phyloP scores from a whole-genome alignment of 2,888 invertebrate genomes.

The Drosophila neoperkinsi region DNA sequence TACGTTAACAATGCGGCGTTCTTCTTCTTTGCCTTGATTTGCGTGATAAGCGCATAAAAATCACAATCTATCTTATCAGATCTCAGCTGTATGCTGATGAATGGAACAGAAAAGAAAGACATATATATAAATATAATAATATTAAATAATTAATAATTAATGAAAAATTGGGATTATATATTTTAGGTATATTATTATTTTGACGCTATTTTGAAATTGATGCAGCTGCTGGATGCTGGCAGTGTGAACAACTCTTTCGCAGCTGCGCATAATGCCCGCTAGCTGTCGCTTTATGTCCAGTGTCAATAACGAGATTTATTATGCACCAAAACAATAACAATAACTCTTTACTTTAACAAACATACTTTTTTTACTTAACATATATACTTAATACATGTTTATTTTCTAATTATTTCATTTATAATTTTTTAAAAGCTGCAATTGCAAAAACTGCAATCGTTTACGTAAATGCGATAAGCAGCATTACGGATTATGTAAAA shows the following conservation, averaged over 20 bases:
- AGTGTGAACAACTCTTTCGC: not conserved
- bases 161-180: not conserved
- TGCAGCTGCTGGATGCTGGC: not conserved
- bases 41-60: conserved; percentile 49
- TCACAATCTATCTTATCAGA: conserved; percentile 9
- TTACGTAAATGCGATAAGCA: not conserved
- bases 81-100: not conserved
- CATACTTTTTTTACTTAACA: not conserved
- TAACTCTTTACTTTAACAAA: not conserved
- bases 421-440: not conserved
- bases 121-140: not conserved
- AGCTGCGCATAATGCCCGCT: not conserved
- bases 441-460: not conserved
- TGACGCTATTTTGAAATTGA: not conserved
- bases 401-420: not conserved
- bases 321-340: not conserved
- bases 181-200: not conserved
- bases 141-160: not conserved
- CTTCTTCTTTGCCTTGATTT: conserved; percentile 14
- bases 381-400: not conserved
- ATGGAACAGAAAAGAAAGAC: not conserved
- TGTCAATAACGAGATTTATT: not conserved
- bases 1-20: conserved; percentile 71
- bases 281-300: not conserved
- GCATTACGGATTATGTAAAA: not conserved